These are phyloP conservation scores for Oenanthe oenanthe DNA, from an alignment of 2,113 vertebrate species.

Conservation along the genomic window DNA sequence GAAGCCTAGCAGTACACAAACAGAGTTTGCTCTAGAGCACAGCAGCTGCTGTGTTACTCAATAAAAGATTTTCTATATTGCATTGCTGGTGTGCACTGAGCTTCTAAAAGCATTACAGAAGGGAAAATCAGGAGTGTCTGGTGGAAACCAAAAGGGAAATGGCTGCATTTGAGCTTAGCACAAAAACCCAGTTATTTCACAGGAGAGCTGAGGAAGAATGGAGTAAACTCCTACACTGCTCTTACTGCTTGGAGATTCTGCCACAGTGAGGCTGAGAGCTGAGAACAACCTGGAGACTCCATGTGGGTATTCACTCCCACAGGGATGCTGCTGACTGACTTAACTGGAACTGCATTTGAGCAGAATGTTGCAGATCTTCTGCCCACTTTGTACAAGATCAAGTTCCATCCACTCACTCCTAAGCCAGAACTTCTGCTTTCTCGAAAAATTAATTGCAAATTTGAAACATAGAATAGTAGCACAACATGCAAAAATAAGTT, in stretches of 20 bases:
- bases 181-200: conserved; percentile 1
- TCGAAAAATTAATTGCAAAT: neutral
- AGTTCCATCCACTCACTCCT: neutral
- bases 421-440: neutral
- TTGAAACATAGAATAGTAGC: neutral
- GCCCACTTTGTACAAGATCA: neutral
- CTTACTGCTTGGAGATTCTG: conserved; percentile 5
- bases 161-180: neutral
- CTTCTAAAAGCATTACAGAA: neutral
- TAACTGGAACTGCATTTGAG: conserved; percentile 12
- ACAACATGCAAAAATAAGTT: neutral
- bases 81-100: neutral
- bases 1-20: neutral
- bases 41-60: neutral
- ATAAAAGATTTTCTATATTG: neutral
- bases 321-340: conserved; percentile 32
- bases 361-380: neutral
- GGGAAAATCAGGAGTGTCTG: neutral
- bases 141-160: conserved; percentile 4
- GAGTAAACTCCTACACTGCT: conserved; percentile 35
- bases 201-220: neutral
- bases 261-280: neutral
- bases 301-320: conserved; percentile 17
- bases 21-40: neutral
- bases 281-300: conserved; percentile 17